Base-by-base conservation (phyloP, 2,797 vertebrate species). In the Cossypha niveicapilla region DNA sequence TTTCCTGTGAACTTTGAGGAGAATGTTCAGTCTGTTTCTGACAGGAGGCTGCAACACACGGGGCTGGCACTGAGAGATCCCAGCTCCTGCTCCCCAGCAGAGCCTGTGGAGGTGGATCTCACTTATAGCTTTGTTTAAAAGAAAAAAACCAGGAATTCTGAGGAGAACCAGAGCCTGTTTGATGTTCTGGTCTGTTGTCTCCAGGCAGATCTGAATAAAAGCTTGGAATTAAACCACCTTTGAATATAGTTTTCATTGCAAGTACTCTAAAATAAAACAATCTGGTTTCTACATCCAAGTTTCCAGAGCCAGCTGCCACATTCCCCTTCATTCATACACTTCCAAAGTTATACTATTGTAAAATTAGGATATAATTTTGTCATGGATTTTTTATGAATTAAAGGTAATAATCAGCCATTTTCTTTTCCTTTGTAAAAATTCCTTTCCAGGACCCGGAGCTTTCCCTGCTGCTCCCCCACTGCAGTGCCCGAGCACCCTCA, bases 121-220 rank as follows among this genome's bases (percentile, higher is more conserved):
- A 92, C 94, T 96, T 53, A 63, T 28, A 93, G 95, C 92, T 95
- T 87, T 22, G 79, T 87, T 70, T 74, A 25, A 56, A 79, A 57
- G 83, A 78, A 73, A 93, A 91, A 92, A 88, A 84, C 24, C n/a
- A 65, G n/a, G 89, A 96, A 93, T 81, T 71, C 80, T 66, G 88
- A 89, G 90, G 88, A 95, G 93, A 92, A 75, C 83, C 47, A 30
- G 9, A 81, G 94, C 75, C 96, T 94, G 91, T 88, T 94, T 96
- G 95, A 88, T 94, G 97, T 95, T 95, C 92, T 86, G 97, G 86
- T 93, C 87, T 93, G 90, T 62, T 96, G 94, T 96, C 96, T 97
- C 75, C 93, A 96, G 95, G 96, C 83, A 86, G 74, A 71, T 74
- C 87, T 57, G 79, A 94, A 93, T 78, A 94, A 97, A 96, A 96